These are phyloP conservation scores for Chrysogorgia sp. DNA, from an alignment of 92 coral and sea anemone genomes.

Conservation along the genomic window DNA sequence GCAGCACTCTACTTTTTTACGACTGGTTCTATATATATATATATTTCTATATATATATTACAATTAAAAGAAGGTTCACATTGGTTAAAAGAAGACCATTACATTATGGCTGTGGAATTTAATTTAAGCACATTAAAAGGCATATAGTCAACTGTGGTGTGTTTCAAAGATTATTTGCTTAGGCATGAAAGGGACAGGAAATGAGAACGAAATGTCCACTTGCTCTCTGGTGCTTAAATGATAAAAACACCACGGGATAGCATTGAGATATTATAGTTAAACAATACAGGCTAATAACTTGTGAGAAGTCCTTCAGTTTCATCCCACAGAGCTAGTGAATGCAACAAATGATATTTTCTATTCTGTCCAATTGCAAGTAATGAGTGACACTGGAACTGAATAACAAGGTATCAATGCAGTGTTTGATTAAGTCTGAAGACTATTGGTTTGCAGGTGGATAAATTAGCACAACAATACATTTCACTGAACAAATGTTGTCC, in stretches of 20 bases:
- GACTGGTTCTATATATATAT: no score
- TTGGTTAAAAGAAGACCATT: neutral
- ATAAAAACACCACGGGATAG: slow-evolving; percentile 19
- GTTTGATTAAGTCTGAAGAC: no score
- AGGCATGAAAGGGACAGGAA: neutral
- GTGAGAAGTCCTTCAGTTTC: neutral
- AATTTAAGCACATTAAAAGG: neutral
- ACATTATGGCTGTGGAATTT: neutral
- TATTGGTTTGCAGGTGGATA: no score
- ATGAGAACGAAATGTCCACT: slow-evolving; percentile 11
- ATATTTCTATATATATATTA: no score
- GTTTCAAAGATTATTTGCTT: neutral
- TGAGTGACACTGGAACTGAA: no score
- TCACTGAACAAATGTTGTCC: neutral
- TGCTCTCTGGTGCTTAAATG: neutral
- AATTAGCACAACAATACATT: no score
- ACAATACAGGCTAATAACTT: slow-evolving; percentile 25
- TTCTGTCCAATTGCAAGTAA: no score
- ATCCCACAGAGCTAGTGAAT: no score
- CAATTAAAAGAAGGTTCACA: no score
- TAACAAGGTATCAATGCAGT: no score
- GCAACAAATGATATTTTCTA: no score
- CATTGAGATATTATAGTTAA: slow-evolving; percentile 4
- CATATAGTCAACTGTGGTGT: neutral
- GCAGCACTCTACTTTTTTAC: no score